Percentiles rank a stretch among this genome's conserved stretches.
These are phyloP conservation scores for Drosophila aldrichi DNA, from an alignment of 2,888 invertebrate species.

Conservation along the genomic window DNA sequence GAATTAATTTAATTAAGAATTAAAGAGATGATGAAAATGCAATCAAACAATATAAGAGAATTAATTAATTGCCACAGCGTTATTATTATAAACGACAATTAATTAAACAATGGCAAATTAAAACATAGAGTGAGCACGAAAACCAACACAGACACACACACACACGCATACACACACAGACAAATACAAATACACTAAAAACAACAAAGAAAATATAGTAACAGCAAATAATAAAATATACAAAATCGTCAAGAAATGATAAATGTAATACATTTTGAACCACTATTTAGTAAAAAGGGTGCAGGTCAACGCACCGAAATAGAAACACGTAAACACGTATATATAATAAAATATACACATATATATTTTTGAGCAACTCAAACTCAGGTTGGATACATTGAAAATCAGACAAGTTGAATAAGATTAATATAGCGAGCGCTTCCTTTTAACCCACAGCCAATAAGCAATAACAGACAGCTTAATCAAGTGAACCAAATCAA, in stretches of 20 bases:
- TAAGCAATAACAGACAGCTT: slow-evolving; percentile 39
- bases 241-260: slow-evolving; percentile 33
- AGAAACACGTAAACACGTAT: slow-evolving; percentile 42
- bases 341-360: slow-evolving; percentile 42
- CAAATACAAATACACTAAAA: slow-evolving; percentile 20
- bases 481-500: slow-evolving; percentile 48
- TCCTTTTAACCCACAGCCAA: slow-evolving; percentile 80
- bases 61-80: slow-evolving; percentile 51
- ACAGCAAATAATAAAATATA: slow-evolving; percentile 31
- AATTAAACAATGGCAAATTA: slow-evolving; percentile 59
- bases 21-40: slow-evolving; percentile 42
- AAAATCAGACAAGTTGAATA: slow-evolving; percentile 76
- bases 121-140: slow-evolving; percentile 78
- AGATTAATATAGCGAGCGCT: slow-evolving; percentile 76
- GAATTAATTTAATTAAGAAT: slow-evolving; percentile 75
- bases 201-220: slow-evolving; percentile 43
- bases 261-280: slow-evolving; percentile 40
- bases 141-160: slow-evolving; percentile 52
- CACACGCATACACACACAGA: slow-evolving; percentile 21
- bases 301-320: slow-evolving; percentile 50
- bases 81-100: slow-evolving; percentile 44
- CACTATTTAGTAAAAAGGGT: slow-evolving; percentile 60
- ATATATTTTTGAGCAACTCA: slow-evolving; percentile 79
- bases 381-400: slow-evolving; percentile 81
- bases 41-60: slow-evolving; percentile 54